Conservation (phyloP, 2,888 invertebrate species). For the Tipula helvola region DNA sequence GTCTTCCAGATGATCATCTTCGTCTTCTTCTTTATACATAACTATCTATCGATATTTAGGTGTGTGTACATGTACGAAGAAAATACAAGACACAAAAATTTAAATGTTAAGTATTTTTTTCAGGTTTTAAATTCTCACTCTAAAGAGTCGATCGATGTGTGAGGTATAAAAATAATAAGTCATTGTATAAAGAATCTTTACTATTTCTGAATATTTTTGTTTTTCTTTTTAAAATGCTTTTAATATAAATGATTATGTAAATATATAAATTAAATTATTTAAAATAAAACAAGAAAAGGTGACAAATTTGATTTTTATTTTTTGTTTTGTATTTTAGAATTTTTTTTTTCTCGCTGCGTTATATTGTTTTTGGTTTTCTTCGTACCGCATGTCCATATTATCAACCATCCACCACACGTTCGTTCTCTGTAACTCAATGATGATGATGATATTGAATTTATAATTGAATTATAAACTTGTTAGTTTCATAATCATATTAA, state of each 20-base stretch:
- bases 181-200: constrained; percentile 4
- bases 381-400: not conserved
- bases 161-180: constrained; percentile 4
- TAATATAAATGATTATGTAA: constrained; percentile 4
- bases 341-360: not conserved
- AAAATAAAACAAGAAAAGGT: constrained; percentile 4
- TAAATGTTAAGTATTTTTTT: not conserved
- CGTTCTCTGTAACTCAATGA: not conserved
- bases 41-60: not conserved
- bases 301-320: not conserved
- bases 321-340: not conserved
- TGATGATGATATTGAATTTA: not conserved
- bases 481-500: not conserved
- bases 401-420: not conserved
- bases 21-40: not conserved
- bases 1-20: not conserved
- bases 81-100: not conserved
- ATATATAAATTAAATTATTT: constrained; percentile 4
- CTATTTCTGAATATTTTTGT: not conserved
- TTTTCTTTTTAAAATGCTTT: not conserved
- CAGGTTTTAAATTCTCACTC: constrained; percentile 4
- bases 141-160: not conserved
- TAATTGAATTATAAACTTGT: constrained; percentile 4
- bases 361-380: not conserved
- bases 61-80: not conserved